Evolutionary conservation across 2,888 invertebrate genomes (phyloP).

Genomic region (Acrobasis repandana): DNA sequence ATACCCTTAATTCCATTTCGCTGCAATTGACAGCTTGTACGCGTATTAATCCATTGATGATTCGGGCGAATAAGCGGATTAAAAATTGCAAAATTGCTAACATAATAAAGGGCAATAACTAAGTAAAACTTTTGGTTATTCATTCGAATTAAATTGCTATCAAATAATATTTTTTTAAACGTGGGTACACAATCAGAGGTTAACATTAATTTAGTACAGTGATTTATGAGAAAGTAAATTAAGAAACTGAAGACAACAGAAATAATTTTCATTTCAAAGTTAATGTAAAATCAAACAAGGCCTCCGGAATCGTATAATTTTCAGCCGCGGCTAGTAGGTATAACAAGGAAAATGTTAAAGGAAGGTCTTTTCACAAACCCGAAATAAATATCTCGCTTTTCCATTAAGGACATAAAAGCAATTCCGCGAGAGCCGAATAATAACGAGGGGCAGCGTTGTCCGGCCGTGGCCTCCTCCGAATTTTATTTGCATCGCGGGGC

Average conservation of each 20-base stretch:
- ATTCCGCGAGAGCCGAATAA: conserved; percentile 80
- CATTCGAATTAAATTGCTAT: neutral
- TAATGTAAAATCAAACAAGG: conserved; percentile 49
- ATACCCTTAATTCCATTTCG: neutral
- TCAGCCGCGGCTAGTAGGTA: conserved; percentile 51
- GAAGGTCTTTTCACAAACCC: conserved; percentile 64
- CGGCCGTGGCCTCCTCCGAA: conserved; percentile 69
- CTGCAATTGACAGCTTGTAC: neutral
- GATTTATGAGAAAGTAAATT: neutral
- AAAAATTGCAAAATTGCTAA: neutral
- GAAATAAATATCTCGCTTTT: conserved; percentile 79
- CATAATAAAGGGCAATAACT: neutral
- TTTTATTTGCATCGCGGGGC: conserved; percentile 78
- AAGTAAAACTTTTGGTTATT: neutral
- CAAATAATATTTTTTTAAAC: neutral
- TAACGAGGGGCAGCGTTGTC: conserved; percentile 78
- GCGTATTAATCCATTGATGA: neutral
- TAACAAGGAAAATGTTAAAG: conserved; percentile 65
- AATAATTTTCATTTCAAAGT: conserved; percentile 27
- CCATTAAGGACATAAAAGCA: conserved; percentile 81
- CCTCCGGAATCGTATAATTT: conserved; percentile 55
- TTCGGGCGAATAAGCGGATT: neutral
- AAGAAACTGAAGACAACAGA: conserved; percentile 13
- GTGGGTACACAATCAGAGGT: neutral
- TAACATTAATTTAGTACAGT: conserved; percentile 8